Conservation (phyloP, 1,140 invertebrate species). For the Mylabris phalerata region DNA sequence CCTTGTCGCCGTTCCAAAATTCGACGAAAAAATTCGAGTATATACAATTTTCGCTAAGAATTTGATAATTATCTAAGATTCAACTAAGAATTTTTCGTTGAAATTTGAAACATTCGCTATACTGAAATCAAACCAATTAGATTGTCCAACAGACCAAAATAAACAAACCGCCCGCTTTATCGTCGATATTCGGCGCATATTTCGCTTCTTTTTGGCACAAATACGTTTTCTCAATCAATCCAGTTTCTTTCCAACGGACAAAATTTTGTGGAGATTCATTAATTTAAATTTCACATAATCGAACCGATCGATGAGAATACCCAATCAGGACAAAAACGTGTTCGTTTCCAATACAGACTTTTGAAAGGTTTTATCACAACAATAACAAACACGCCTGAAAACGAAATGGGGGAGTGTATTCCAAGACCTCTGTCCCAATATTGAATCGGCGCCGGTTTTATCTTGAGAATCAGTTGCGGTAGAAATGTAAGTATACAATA, state of each 20-base stretch:
- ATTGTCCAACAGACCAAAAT: no score
- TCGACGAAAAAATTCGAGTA: conserved; percentile 31
- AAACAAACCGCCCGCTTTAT: background rate
- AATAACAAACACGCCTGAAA: no score
- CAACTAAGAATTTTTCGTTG: conserved; percentile 35
- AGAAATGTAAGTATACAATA: no score
- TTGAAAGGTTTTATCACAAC: no score
- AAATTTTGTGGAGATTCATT: conserved; percentile 2
- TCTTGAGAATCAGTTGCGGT: no score
- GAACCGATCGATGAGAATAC: no score
- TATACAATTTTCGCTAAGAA: conserved; percentile 14
- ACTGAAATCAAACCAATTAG: background rate
- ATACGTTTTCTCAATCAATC: conserved; percentile 15
- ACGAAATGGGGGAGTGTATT: no score
- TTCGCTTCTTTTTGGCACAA: conserved; percentile 17
- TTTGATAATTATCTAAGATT: conserved; percentile 13
- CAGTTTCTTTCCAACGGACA: conserved; percentile 6
- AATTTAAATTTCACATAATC: background rate
- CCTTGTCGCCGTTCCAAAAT: conserved; percentile 34
- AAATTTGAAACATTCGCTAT: conserved; percentile 35
- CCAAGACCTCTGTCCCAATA: no score
- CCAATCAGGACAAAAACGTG: no score
- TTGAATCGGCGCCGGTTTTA: no score
- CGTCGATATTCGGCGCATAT: conserved; percentile 1
- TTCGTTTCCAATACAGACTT: no score